phyloP scores from a whole-genome alignment of 2,888 invertebrate genomes.

The Acrobasis consociella region DNA sequence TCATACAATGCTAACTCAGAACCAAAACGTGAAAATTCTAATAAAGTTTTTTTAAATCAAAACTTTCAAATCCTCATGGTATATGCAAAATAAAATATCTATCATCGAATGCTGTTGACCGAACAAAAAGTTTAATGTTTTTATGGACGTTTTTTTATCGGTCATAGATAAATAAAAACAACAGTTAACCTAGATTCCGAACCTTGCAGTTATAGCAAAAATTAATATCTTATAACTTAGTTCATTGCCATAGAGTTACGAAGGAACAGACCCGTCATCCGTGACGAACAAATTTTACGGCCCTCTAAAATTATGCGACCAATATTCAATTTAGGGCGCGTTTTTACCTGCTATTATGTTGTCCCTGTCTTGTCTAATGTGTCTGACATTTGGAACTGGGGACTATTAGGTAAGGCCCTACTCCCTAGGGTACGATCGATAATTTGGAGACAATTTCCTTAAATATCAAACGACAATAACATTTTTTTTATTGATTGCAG shows the following conservation, averaged over 20 bases:
- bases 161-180: constrained; percentile 8
- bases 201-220: constrained; percentile 11
- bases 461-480: background rate
- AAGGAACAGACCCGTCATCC: constrained; percentile 6
- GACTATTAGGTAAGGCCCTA: constrained; percentile 14
- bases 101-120: no score
- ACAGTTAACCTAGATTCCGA: constrained; percentile 10
- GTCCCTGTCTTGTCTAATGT: constrained; percentile 11
- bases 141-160: background rate
- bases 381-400: constrained; percentile 4
- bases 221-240: constrained; percentile 17
- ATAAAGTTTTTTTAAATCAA: no score
- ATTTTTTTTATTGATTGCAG: background rate
- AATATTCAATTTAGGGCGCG: constrained; percentile 13
- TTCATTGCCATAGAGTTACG: constrained; percentile 1
- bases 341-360: constrained; percentile 16
- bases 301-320: constrained; percentile 16
- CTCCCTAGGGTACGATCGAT: constrained; percentile 4
- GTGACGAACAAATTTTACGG: constrained; percentile 19
- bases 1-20: no score
- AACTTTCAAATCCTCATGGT: no score
- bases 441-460: background rate
- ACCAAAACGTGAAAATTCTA: no score
- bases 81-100: no score
- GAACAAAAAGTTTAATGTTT: background rate